These are phyloP conservation scores for Beris chalybata DNA, from an alignment of 2,888 invertebrate species.

Conservation along the genomic window DNA sequence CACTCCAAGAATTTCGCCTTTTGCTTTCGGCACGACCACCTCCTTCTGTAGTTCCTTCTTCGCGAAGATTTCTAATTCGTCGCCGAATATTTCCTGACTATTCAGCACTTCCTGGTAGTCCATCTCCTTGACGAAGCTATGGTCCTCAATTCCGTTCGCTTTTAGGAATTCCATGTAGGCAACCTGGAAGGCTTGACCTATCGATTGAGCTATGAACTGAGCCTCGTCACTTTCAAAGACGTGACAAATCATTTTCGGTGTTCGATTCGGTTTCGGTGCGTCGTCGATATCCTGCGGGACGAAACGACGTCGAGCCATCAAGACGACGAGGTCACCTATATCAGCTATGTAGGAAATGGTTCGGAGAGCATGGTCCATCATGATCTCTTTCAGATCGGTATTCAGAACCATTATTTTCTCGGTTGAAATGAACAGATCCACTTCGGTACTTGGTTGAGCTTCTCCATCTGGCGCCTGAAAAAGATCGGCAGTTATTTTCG, in stretches of 20 bases:
- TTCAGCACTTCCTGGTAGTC: slow-evolving; percentile 99
- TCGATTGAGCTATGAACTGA: slow-evolving; percentile 98
- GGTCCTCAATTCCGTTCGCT: slow-evolving; percentile 99
- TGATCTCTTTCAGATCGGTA: slow-evolving; percentile 98
- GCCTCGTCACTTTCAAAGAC: slow-evolving; percentile 99
- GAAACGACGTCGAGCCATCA: slow-evolving; percentile 95
- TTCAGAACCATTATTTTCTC: slow-evolving; percentile 99
- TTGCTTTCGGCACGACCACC: slow-evolving; percentile 97
- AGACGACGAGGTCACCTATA: slow-evolving; percentile 95
- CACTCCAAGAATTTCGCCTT: slow-evolving; percentile 96
- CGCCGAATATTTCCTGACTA: slow-evolving; percentile 98
- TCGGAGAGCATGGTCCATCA: slow-evolving; percentile 99
- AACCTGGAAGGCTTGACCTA: slow-evolving; percentile 99
- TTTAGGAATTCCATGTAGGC: slow-evolving; percentile 99
- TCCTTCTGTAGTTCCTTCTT: slow-evolving; percentile 97
- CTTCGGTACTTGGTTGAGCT: slow-evolving; percentile 97
- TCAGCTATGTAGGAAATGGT: slow-evolving; percentile 99
- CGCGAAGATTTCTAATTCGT: slow-evolving; percentile 98
- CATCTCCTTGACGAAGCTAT: slow-evolving; percentile 98
- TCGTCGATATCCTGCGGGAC: slow-evolving; percentile 87
- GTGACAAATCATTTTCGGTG: slow-evolving; percentile 98
- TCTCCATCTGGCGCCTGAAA: slow-evolving; percentile 95
- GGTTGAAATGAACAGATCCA: slow-evolving; percentile 98
- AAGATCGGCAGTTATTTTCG: not conserved
- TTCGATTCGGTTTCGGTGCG: slow-evolving; percentile 68